Evolutionary conservation across 1,140 invertebrate species (phyloP), one percentile per base, ranked within the genome.

Genomic region (Atta texana): DNA sequence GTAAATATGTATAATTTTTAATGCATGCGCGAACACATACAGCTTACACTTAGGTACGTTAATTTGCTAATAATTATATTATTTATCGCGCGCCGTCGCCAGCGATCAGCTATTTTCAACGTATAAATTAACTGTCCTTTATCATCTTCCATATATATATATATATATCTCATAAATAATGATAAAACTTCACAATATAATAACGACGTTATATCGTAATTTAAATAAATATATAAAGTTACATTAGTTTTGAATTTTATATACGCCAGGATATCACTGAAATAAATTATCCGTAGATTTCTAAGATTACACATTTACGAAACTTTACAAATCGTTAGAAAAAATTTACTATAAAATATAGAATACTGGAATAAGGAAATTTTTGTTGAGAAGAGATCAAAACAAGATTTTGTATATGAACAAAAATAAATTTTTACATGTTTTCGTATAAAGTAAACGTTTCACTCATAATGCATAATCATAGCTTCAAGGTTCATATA

Each of bases 41-140:
- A 51, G 21, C 66, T 90, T 85, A 87, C 81, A 91, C 74, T 87
- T 91, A 87, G 34, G 34, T 78, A 72, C 71, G 44, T 12, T 87
- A 63, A 59, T 4, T 85, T 61, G 66, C 71, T 80, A 68, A 51
- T 66, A 64, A 55, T 31, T 71, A 85, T 59, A 55, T 87, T 84
- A 44, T 74, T 84, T 21, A 86, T 86, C 51, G 68, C 57, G 16
- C 59, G 75, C 61, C 49, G 57, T 87, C 69, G 68, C 71, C 66
- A 68, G 63, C 82, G 82, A 85, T 66, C 49, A 77, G 82, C 75
- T 64, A 74, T 66, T 61, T 28, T 51, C 31, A 63, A 78, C 21
- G 44, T 74, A 74, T 74, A 63, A 84, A 84, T 84, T 10, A 82
- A 75, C 5, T 24, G 31, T 21, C 7, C n/a, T 61, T 61, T 55